Percentiles rank a stretch among this genome's conserved stretches.
These are phyloP conservation scores for Mystacides longicornis DNA, from an alignment of 2,888 invertebrate species.

Conservation along the genomic window DNA sequence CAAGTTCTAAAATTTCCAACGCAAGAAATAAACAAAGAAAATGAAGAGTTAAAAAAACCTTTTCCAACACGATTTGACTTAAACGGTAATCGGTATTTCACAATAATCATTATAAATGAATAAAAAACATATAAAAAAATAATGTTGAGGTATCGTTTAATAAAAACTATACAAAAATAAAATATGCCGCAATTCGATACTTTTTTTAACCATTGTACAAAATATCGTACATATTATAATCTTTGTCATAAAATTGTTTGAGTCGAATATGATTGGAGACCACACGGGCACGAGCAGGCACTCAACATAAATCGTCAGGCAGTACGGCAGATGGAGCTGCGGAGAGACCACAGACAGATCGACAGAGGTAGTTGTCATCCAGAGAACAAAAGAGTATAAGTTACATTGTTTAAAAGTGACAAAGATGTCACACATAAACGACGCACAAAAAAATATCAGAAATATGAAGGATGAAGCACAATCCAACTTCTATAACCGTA, in stretches of 20 bases:
- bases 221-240: conserved; percentile 1
- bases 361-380: not conserved
- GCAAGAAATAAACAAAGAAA: no score
- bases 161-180: no score
- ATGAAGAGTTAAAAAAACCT: no score
- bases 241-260: not conserved
- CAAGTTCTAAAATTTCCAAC: no score
- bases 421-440: not conserved
- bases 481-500: no score
- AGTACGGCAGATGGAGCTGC: not conserved
- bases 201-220: no score
- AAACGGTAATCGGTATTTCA: no score
- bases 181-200: not conserved
- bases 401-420: conserved; percentile 1
- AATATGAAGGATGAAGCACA: not conserved
- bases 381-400: not conserved
- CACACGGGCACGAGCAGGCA: not conserved
- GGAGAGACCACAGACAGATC: no score
- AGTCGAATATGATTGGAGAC: not conserved
- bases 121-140: no score
- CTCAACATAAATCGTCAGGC: not conserved
- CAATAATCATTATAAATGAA: no score
- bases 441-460: not conserved
- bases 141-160: no score
- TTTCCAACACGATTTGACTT: no score